Base-by-base conservation (phyloP, 2,113 vertebrate genomes). In the Melanerpes aurifrons region DNA sequence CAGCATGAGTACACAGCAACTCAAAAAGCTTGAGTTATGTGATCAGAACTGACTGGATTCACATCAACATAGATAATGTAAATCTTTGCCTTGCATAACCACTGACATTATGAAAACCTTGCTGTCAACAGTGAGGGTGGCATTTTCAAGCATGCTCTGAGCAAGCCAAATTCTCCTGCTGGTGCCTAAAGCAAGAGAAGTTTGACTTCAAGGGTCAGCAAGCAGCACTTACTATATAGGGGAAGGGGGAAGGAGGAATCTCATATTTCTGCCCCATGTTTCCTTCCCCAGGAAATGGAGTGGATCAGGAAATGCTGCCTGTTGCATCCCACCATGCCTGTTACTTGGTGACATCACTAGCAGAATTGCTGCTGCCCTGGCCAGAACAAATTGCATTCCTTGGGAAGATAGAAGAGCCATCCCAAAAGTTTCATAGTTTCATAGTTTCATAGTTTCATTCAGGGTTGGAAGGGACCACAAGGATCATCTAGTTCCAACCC, bases 11-110 rank as follows among this genome's bases (percentile, higher is more conserved):
- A 43, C 11, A 21, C 35, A 93, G 67, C 12, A 24, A 68, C 61
- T 83, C 75, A 87, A 82, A 93, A 86, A 86, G n/a, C 61, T 86
- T 20, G 2, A 57, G 0, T 48, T 89, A 83, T 2, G 0, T 43
- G 86, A 75, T 87, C 54, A 58, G 61, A 91, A 88, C 24, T 15
- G 6, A 66, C 20, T 1, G 0, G 59, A 72, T 59, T 92, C 59
- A 47, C 48, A 75, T 82, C 63, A 73, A 31, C 26, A 69, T 59
- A 66, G 40, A 43, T 37, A 29, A 48, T 79, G 66, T 59, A 94
- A 96, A 92, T 84, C 66, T 82, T 84, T 40, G n/a, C 40, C 40
- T 90, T 92, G 43, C 72, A 16, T 88, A 91, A 93, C 50, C 10
- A 48, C 56, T 40, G 32, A 47, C 35, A 22, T 71, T 76, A 68